Evolutionary conservation across 2,888 invertebrate genomes (phyloP), one percentile per base, ranked within the genome.

Genomic region (Griposia aprilina): DNA sequence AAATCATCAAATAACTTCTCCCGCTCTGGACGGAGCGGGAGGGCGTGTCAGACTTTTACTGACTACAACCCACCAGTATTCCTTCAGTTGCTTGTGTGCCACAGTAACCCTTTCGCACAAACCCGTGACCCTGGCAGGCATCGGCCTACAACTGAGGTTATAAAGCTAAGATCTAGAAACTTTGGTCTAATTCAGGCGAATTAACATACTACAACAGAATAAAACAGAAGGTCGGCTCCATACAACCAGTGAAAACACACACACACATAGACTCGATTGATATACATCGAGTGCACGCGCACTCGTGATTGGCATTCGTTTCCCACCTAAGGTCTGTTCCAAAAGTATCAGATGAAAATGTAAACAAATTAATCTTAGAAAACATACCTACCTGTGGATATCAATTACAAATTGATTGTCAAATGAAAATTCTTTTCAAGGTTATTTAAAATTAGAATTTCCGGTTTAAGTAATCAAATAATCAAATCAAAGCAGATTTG

Each of bases 111-210:
- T n/a, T n/a, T n/a, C n/a, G n/a, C n/a, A n/a, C n/a, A n/a, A n/a
- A n/a, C n/a, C n/a, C n/a, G n/a, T n/a, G n/a, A n/a, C n/a, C n/a
- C n/a, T n/a, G n/a, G n/a, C n/a, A n/a, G n/a, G n/a, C n/a, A n/a
- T n/a, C n/a, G n/a, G n/a, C n/a, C n/a, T 63, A n/a, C 36, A 74
- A 79, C 52, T 52, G n/a, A 50, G 60, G 83, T 66, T 66, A 68
- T 65, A 72, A 80, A 59, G 62, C 55, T 75, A 71, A 84, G 70
- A 79, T 59, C 41, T 71, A 63, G 41, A 74, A 76, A 65, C 69
- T 30, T 0, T 52, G 57, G n/a, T 30, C 41, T 70, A 62, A 78
- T 63, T 73, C 66, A 78, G 69, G 59, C 13, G n/a, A 78, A 30
- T 62, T n/a, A 10, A 26, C 36, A 26, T 36, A 55, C 13, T 15